These are phyloP conservation scores for Rhinoraja longicauda DNA, from an alignment of 2,797 vertebrate genomes.

Conservation along the genomic window DNA sequence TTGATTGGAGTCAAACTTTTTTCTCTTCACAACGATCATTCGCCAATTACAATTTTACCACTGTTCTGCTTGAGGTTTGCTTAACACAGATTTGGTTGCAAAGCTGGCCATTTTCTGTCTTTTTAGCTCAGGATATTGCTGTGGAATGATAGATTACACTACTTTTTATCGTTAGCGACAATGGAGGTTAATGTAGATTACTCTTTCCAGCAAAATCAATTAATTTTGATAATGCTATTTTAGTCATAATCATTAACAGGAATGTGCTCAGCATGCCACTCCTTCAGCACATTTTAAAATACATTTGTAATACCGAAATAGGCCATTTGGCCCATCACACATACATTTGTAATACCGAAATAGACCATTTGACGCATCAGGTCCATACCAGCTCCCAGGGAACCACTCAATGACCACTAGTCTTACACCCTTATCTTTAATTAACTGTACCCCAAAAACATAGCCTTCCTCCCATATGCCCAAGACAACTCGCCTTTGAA, in stretches of 20 bases:
- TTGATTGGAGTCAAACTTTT: background rate
- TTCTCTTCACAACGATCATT: background rate
- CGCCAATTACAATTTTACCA: background rate
- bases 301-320: too few species aligned
- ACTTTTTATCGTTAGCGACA: too few species aligned
- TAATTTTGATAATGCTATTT: background rate
- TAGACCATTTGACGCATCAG: too few species aligned
- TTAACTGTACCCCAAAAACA: too few species aligned
- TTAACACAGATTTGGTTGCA: background rate
- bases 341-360: too few species aligned
- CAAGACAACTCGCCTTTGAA: too few species aligned
- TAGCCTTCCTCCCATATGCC: too few species aligned
- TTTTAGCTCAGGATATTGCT: background rate
- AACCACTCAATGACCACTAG: too few species aligned
- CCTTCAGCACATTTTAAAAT: background rate
- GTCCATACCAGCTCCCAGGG: too few species aligned
- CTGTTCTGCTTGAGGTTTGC: background rate
- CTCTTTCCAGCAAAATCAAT: background rate
- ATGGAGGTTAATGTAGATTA: background rate
- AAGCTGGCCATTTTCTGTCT: background rate
- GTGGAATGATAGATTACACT: background rate
- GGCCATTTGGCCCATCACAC: too few species aligned
- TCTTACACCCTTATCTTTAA: too few species aligned
- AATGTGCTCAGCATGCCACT: background rate
- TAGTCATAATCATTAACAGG: background rate